phyloP scores from a whole-genome alignment of 2,888 invertebrate genomes.

The Perdita meconis region DNA sequence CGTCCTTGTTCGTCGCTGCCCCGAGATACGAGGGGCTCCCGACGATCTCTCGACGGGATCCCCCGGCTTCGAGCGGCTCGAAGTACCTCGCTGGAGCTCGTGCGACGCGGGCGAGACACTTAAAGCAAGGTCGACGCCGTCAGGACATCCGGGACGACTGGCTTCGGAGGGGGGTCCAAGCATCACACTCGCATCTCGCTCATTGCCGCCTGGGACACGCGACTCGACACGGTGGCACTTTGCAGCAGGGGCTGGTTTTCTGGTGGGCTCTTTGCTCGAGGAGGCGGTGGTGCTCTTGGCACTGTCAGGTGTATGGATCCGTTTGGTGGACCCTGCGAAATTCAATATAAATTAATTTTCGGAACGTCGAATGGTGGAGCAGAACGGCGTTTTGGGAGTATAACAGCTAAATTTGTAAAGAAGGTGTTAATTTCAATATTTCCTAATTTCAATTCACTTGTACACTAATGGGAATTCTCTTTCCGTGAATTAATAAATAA shows the following conservation, averaged over 20 bases:
- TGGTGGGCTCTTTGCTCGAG: constrained; percentile 86
- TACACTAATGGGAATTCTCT: too few species aligned
- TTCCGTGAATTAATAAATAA: too few species aligned
- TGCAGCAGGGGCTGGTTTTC: constrained; percentile 86
- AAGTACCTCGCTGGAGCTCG: constrained; percentile 5
- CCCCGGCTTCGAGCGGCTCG: neutral
- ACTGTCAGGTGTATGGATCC: constrained; percentile 85
- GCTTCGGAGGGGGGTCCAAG: constrained; percentile 82
- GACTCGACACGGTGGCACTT: constrained; percentile 85
- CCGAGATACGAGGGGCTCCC: neutral
- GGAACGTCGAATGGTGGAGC: too few species aligned
- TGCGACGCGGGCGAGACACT: constrained; percentile 41
- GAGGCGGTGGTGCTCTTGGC: constrained; percentile 86
- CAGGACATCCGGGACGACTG: constrained; percentile 80
- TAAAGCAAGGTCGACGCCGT: constrained; percentile 81
- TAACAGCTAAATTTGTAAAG: too few species aligned
- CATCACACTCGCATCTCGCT: constrained; percentile 96
- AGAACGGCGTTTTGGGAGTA: too few species aligned
- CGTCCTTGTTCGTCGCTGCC: neutral
- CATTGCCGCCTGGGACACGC: constrained; percentile 92
- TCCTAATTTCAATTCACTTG: too few species aligned
- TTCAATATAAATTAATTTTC: too few species aligned
- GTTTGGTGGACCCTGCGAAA: constrained; percentile 81
- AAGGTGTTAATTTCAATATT: too few species aligned
- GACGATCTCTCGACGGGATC: neutral